phyloP scores from a whole-genome alignment of 2,888 invertebrate species.

The Cylindroiulus punctatus region DNA sequence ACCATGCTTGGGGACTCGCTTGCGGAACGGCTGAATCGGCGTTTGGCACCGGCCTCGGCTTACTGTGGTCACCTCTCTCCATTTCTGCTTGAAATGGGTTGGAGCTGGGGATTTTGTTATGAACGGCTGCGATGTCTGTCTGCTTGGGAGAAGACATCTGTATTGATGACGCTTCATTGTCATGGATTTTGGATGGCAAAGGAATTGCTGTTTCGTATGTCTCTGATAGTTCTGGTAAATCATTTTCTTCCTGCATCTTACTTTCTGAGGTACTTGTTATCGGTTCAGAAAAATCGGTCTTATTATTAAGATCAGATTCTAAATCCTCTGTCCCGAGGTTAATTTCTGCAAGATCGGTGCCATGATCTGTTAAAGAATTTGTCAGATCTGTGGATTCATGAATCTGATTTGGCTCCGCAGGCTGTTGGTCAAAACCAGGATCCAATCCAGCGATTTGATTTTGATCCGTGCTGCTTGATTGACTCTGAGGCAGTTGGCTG shows the following conservation, averaged over 20 bases:
- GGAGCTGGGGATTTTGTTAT: background rate
- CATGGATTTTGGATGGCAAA: background rate
- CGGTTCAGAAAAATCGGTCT: background rate
- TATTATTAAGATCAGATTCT: background rate
- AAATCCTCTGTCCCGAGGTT: background rate
- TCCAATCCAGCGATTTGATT: background rate
- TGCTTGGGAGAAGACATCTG: background rate
- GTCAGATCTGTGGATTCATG: background rate
- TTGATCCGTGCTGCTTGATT: background rate
- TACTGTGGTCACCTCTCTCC: background rate
- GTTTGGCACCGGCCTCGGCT: background rate
- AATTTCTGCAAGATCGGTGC: background rate
- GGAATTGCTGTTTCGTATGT: background rate
- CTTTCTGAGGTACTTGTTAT: background rate
- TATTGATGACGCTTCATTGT: background rate
- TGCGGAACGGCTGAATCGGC: background rate
- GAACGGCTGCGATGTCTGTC: background rate
- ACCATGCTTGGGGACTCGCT: background rate
- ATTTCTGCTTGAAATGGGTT: constrained; percentile 25
- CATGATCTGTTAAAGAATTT: background rate
- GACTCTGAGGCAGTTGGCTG: background rate
- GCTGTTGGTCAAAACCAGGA: background rate
- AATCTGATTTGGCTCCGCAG: background rate
- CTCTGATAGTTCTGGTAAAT: background rate
- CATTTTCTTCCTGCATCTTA: background rate